Conservation (phyloP, 2,888 invertebrate genomes). For the Pristionchus arcanus region DNA sequence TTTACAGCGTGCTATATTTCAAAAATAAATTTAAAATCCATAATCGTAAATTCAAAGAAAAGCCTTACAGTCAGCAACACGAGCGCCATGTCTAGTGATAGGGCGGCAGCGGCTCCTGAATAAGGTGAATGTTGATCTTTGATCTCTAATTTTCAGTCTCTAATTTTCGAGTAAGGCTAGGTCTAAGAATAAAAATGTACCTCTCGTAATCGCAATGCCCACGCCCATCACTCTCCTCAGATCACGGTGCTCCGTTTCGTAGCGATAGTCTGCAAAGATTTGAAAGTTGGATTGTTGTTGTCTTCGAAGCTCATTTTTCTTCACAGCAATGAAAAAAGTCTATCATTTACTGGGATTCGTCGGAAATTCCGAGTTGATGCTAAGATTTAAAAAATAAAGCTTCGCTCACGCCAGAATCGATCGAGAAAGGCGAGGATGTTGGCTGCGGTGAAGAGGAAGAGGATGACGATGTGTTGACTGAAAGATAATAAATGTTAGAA, state of each 20-base stretch:
- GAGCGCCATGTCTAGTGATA: slow-evolving; percentile 95
- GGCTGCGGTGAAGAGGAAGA: slow-evolving; percentile 95
- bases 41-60: too few relatives aligned
- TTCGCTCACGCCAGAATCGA: slow-evolving; percentile 89
- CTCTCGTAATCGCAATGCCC: slow-evolving; percentile 94
- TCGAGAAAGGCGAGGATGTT: slow-evolving; percentile 95
- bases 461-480: slow-evolving; percentile 92
- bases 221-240: slow-evolving; percentile 96
- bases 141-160: background rate
- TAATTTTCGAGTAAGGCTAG: too few relatives aligned
- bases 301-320: too few relatives aligned
- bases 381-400: slow-evolving; percentile 62
- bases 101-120: slow-evolving; percentile 89
- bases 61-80: slow-evolving; percentile 86
- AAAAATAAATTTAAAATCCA: too few relatives aligned
- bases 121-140: background rate
- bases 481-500: background rate
- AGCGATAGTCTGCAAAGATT: slow-evolving; percentile 88
- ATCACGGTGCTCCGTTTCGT: slow-evolving; percentile 96
- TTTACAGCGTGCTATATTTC: too few relatives aligned
- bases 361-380: too few relatives aligned
- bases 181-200: slow-evolving; percentile 38
- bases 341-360: too few relatives aligned
- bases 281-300: slow-evolving; percentile 56
- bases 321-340: too few relatives aligned